Evolutionary conservation across 2,888 invertebrate genomes (phyloP), one percentile per base, ranked within the genome.

Genomic region (Pyrochroa serraticornis): DNA sequence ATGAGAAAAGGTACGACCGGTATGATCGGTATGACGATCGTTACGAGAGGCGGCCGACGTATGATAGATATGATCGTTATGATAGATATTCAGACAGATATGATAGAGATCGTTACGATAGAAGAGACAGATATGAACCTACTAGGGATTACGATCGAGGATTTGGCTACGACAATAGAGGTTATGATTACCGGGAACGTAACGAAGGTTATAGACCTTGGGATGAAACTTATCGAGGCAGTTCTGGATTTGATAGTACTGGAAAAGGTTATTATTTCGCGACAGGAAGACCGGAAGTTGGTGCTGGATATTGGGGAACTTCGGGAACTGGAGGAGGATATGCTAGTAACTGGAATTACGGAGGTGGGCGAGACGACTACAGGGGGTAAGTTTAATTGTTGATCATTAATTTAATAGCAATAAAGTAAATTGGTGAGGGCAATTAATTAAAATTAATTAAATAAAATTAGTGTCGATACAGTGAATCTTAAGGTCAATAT

Each of bases 261-360:
- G 86, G 86, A 12, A 58, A 65, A 33, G 87, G 87, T 36, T 86
- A 86, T 74, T 86, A 87, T 76, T 86, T 84, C 75, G 84, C 84
- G 52, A 53, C n/a, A 38, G 56, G 39, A 22, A 32, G 83, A 8
- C 84, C 84, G 1, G 82, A 82, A 2, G 70, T 75, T 7, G 43
- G 43, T 13, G 43, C 52, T n/a, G 8, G 63, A 47, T 8, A 72
- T 59, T 65, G 75, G 8, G 80, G 79, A 7, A 42, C 42, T 59
- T 65, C 75, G 7, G 80, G 79, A n/a, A 42, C 42, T 3, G 39
- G 42, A 8, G 57, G 63, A 14, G 67, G 69, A 10, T 72, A 72
- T 48, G 71, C 71, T 1, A 68, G 66, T 30, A 68, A 60, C 10
- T 72, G 70, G 66, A 69, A 69, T 48, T 72, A 73, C 53, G 70